Percentiles rank a stretch among this genome's conserved stretches.
These are phyloP conservation scores for Rhagium mordax DNA, from an alignment of 2,888 invertebrate genomes.

Conservation along the genomic window DNA sequence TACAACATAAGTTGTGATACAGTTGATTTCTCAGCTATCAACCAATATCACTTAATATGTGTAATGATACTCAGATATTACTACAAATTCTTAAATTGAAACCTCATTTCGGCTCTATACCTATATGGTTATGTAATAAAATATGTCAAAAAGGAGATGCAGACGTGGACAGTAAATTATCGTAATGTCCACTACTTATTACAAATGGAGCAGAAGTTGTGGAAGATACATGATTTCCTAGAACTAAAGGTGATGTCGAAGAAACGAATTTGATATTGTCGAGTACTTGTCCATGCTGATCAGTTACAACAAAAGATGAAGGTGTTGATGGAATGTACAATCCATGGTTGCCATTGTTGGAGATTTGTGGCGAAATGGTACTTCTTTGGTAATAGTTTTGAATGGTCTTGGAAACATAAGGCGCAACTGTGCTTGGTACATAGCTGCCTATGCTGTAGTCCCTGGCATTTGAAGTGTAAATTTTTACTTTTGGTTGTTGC, in stretches of 20 bases:
- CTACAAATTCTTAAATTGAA: no score
- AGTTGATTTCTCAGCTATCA: no score
- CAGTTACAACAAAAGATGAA: conserved; percentile 42
- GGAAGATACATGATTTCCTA: conserved; percentile 8
- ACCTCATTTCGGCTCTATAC: no score
- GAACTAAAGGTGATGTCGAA: conserved; percentile 36
- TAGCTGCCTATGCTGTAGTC: conserved; percentile 54
- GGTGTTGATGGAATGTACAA: conserved; percentile 41
- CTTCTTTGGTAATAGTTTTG: conserved; percentile 44
- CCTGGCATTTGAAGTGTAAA: conserved; percentile 54
- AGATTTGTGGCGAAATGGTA: conserved; percentile 50
- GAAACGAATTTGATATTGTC: conserved; percentile 40
- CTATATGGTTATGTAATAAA: no score
- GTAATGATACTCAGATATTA: no score
- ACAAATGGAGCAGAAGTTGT: conserved; percentile 19
- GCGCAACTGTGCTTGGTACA: conserved; percentile 52
- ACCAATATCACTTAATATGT: no score
- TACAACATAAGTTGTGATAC: no score
- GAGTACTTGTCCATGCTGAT: conserved; percentile 45
- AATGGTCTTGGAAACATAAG: conserved; percentile 39
- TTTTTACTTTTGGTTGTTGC: conserved; percentile 52
- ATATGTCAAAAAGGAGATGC: neutral
- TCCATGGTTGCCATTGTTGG: conserved; percentile 45
- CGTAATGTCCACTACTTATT: neutral
- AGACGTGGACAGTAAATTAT: neutral